Evolutionary conservation across 2,113 vertebrate species (phyloP), one percentile per base, ranked within the genome.

Genomic region (Nothobranchius kuhntae): DNA sequence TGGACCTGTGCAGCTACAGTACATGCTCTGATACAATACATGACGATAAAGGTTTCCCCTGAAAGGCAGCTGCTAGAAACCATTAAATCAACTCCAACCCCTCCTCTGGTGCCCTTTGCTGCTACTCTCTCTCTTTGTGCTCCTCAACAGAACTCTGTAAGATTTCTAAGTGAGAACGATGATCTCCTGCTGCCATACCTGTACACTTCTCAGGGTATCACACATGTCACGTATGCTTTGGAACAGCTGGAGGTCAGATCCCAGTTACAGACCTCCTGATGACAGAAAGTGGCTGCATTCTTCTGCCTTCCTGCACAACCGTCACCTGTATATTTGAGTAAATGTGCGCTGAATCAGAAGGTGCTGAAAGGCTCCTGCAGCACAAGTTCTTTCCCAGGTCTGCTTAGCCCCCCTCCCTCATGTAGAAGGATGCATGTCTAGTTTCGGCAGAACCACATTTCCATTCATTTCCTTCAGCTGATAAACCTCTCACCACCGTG

Each of bases 321-420:
- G 2, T 1, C 72, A 88, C 82, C 86, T 86, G 82, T 60, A 73
- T 38, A 40, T 56, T 21, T 40, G 57, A 61, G 77, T 72, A 73
- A 86, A 85, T 86, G 77, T 85, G 83, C 62, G 61, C 21, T 17
- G 78, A 88, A 84, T 91, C 86, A 88, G 73, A 55, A 54, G 69
- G 82, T 77, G 89, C 56, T 91, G 91, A 92, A 90, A 91, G 74
- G 61, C 58, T 52, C 80, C 89, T 55, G 69, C 81, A 87, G 80
- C 81, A 87, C 64, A 61, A 73, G 57, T 65, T 45, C 64, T 75
- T 65, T 69, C 65, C 46, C 26, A 24, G n/a, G 26, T 44, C 38
- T 0, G 54, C 51, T 30, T 30, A 30, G 30, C 4, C 4, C 4
- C 36, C 57, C 48, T 66, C 14, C 40, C 55, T 61, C 26, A 62